Conservation (phyloP, 2,888 invertebrate species). For the Dasypolia templi region DNA sequence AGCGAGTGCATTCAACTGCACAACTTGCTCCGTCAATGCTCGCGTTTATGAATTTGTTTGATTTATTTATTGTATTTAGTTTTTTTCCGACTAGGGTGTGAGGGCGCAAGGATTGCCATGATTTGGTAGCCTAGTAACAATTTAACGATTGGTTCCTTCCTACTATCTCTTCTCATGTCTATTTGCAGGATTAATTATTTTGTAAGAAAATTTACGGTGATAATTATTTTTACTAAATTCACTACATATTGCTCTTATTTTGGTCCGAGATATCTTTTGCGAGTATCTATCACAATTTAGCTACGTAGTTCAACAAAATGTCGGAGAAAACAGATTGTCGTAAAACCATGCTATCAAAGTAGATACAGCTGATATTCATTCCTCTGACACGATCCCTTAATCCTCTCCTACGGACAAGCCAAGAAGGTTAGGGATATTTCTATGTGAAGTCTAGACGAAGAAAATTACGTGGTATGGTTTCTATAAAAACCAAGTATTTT, state of each 20-base stretch:
- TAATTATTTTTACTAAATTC: background rate
- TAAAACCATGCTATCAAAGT: slow-evolving; percentile 35
- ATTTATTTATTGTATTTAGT: slow-evolving; percentile 30
- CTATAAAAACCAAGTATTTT: background rate
- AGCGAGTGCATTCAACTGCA: slow-evolving; percentile 79
- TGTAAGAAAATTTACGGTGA: background rate
- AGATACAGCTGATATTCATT: slow-evolving; percentile 35
- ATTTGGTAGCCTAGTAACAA: background rate
- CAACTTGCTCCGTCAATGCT: slow-evolving; percentile 43
- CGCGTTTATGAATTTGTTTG: slow-evolving; percentile 48
- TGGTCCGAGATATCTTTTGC: background rate
- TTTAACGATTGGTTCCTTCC: background rate
- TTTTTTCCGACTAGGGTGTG: too few relatives aligned
- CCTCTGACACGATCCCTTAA: slow-evolving; percentile 47
- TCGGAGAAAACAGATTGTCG: slow-evolving; percentile 38
- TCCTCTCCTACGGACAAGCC: slow-evolving; percentile 36
- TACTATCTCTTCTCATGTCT: background rate
- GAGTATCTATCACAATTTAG: slow-evolving; percentile 7
- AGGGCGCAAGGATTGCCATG: too few relatives aligned
- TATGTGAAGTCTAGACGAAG: slow-evolving; percentile 42
- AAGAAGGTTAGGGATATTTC: slow-evolving; percentile 37
- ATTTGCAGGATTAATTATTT: background rate
- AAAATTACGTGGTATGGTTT: slow-evolving; percentile 12
- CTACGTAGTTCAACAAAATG: slow-evolving; percentile 6
- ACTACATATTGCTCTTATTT: background rate